These are phyloP conservation scores for Sebastes matsubarae DNA, from an alignment of 2,797 vertebrate genomes.

Conservation along the genomic window DNA sequence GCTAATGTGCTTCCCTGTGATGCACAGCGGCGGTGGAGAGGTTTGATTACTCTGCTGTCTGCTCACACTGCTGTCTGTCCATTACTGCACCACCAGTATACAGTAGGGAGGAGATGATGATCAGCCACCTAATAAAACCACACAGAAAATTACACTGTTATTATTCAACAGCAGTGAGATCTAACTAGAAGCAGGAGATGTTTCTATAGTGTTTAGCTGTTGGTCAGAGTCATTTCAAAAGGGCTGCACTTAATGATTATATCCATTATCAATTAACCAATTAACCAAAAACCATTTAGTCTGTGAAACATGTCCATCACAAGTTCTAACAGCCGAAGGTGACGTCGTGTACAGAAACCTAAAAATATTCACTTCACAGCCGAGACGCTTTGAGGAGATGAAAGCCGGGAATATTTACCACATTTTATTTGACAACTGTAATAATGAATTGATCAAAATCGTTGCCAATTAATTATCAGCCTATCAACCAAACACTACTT, in stretches of 20 bases:
- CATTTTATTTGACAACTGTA: background rate
- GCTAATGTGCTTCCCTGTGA: conserved; percentile 37
- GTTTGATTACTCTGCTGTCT: conserved; percentile 8
- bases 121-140: background rate
- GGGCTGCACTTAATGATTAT: background rate
- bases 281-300: background rate
- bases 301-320: background rate
- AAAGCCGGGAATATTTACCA: background rate
- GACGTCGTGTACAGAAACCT: background rate
- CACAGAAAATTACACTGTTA: background rate
- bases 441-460: background rate
- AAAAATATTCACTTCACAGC: background rate
- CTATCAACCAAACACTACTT: background rate
- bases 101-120: background rate
- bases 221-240: background rate
- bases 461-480: background rate
- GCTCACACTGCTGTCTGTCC: conserved; percentile 2
- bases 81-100: background rate
- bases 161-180: background rate
- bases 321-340: background rate
- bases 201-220: background rate
- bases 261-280: background rate
- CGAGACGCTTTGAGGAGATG: background rate
- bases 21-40: background rate
- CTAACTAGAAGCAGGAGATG: no score